Conservation (phyloP, 1,140 invertebrate genomes). For the Plectrocnemia conspersa region DNA sequence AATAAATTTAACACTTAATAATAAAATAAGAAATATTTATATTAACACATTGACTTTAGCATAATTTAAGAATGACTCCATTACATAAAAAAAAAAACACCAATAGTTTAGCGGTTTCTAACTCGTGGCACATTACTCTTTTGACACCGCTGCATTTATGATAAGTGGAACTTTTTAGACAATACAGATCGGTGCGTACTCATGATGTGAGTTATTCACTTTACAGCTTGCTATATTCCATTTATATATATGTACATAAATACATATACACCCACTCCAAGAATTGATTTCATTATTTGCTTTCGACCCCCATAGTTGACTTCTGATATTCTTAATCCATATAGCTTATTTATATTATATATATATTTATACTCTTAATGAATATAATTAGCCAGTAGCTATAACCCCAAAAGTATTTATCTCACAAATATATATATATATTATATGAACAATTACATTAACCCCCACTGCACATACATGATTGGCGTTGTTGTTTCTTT, state of each 20-base stretch:
- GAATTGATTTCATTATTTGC: no score
- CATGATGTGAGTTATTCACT: neutral
- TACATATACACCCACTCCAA: no score
- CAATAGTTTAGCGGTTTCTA: constrained; percentile 53
- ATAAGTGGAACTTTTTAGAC: constrained; percentile 30
- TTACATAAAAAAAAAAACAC: constrained; percentile 47
- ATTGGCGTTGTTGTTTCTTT: neutral
- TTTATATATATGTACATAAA: no score
- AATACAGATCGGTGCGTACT: constrained; percentile 23
- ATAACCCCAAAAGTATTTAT: constrained; percentile 1
- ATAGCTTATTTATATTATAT: neutral
- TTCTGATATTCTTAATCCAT: neutral
- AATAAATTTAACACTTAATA: constrained; percentile 26
- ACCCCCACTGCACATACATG: neutral
- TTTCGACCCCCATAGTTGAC: no score
- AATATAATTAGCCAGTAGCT: constrained; percentile 18
- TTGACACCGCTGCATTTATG: constrained; percentile 44
- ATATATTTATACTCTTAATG: constrained; percentile 7
- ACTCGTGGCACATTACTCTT: constrained; percentile 46
- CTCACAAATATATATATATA: neutral
- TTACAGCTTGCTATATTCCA: no score
- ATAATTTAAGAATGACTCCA: constrained; percentile 53
- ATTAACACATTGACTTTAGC: constrained; percentile 45
- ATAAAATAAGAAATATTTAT: constrained; percentile 31
- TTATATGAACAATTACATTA: constrained; percentile 4